Evolutionary conservation across 2,888 invertebrate genomes (phyloP).

Genomic region (Lasioglossum marginatum): DNA sequence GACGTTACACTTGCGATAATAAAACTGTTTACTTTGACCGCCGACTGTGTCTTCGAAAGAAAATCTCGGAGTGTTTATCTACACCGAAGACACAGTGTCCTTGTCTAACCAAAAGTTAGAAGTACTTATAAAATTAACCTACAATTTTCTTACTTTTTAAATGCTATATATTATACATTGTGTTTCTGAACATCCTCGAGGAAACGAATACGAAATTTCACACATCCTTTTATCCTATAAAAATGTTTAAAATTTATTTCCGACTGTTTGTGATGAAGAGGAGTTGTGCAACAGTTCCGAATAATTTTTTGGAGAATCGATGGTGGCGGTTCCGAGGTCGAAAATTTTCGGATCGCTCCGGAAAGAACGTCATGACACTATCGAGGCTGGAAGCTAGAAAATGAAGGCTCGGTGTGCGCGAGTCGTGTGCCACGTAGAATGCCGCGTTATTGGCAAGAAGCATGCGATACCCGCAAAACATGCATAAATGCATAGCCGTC

Average conservation of each 20-base stretch:
- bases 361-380: conserved; percentile 35
- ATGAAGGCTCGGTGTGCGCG: conserved; percentile 64
- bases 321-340: background rate
- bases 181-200: no score
- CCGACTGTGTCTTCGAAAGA: background rate
- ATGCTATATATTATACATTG: no score
- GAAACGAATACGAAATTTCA: no score
- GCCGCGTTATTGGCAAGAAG: conserved; percentile 81
- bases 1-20: background rate
- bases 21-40: background rate
- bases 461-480: conserved; percentile 82
- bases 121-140: no score
- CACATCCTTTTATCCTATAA: background rate
- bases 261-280: background rate
- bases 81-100: background rate
- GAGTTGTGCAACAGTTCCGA: background rate
- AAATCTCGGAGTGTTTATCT: background rate
- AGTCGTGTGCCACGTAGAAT: conserved; percentile 71
- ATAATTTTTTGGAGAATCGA: background rate
- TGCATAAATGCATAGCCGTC: conserved; percentile 82
- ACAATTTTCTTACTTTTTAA: no score
- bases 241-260: background rate
- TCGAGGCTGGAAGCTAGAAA: conserved; percentile 54
- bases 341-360: background rate
- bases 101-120: no score